These are phyloP conservation scores for Eilema griseolum DNA, from an alignment of 2,888 invertebrate species.

Conservation along the genomic window DNA sequence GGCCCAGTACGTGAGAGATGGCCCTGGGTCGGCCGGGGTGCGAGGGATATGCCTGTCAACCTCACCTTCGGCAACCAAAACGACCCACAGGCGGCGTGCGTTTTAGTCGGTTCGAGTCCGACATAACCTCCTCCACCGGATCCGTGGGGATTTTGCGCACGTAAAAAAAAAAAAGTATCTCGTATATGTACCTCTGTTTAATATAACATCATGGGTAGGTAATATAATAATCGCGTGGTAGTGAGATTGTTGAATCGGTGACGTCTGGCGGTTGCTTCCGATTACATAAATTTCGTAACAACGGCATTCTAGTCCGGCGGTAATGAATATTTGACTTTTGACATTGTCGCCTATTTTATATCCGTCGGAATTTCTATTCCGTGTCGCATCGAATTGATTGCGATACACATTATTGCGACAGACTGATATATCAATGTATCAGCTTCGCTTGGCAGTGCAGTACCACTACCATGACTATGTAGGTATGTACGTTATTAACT, in stretches of 20 bases:
- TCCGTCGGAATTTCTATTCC: slow-evolving; percentile 64
- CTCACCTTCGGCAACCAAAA: too few species aligned
- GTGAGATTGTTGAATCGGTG: slow-evolving; percentile 38
- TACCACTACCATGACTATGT: not conserved
- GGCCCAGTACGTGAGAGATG: too few species aligned
- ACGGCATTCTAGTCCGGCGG: slow-evolving; percentile 54
- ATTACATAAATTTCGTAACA: slow-evolving; percentile 58
- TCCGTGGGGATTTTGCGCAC: too few species aligned
- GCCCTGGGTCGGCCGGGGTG: too few species aligned
- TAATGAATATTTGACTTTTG: slow-evolving; percentile 78
- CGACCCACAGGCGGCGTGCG: too few species aligned
- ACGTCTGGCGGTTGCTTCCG: slow-evolving; percentile 46
- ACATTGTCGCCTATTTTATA: slow-evolving; percentile 72
- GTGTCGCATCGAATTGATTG: slow-evolving; percentile 58
- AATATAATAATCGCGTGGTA: slow-evolving; percentile 40
- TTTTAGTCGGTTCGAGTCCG: too few species aligned
- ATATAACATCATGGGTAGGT: not conserved
- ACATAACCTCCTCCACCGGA: too few species aligned
- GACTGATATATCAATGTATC: slow-evolving; percentile 6
- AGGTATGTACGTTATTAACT: not conserved
- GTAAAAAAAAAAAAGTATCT: too few species aligned
- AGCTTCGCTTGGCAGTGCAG: not conserved
- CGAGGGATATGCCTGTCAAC: too few species aligned
- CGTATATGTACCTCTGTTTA: too few species aligned
- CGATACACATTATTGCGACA: slow-evolving; percentile 38